These are phyloP conservation scores for Drosophila hydei DNA, from an alignment of 1,140 invertebrate species.

Conservation along the genomic window DNA sequence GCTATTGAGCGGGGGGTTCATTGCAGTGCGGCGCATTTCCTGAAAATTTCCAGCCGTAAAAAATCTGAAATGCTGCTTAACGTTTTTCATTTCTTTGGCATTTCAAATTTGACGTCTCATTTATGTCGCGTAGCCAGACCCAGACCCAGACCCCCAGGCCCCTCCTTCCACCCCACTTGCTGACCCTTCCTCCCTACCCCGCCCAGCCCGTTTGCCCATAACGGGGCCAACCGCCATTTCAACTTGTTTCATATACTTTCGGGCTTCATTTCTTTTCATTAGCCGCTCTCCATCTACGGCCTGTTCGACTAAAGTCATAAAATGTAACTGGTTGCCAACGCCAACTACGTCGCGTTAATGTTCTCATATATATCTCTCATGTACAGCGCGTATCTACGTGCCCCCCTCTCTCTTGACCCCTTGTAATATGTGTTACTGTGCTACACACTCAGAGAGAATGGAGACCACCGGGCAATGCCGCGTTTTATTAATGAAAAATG, in stretches of 20 bases:
- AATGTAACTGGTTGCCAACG: constrained; percentile 74
- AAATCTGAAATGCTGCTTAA: constrained; percentile 64
- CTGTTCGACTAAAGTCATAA: constrained; percentile 64
- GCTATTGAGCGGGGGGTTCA: background rate
- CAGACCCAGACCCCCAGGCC: background rate
- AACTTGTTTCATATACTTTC: constrained; percentile 55
- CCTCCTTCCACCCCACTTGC: background rate
- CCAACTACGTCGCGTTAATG: constrained; percentile 61
- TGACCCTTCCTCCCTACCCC: background rate
- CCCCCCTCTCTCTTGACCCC: constrained; percentile 26
- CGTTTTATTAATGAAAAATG: constrained; percentile 80
- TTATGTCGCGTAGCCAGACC: constrained; percentile 43
- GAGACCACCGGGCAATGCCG: constrained; percentile 41
- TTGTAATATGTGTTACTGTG: constrained; percentile 73
- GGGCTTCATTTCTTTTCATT: constrained; percentile 77
- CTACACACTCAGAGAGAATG: constrained; percentile 37
- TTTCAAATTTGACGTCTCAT: constrained; percentile 56
- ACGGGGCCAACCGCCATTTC: constrained; percentile 42
- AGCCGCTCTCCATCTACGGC: constrained; percentile 62
- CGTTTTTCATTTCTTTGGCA: constrained; percentile 64
- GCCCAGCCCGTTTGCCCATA: background rate
- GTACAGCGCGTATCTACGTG: constrained; percentile 28
- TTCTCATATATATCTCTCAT: constrained; percentile 63
- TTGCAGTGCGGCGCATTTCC: constrained; percentile 44
- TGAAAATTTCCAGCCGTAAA: constrained; percentile 57